phyloP scores from a whole-genome alignment of 2,888 invertebrate species.

The Epicampocera succincta region DNA sequence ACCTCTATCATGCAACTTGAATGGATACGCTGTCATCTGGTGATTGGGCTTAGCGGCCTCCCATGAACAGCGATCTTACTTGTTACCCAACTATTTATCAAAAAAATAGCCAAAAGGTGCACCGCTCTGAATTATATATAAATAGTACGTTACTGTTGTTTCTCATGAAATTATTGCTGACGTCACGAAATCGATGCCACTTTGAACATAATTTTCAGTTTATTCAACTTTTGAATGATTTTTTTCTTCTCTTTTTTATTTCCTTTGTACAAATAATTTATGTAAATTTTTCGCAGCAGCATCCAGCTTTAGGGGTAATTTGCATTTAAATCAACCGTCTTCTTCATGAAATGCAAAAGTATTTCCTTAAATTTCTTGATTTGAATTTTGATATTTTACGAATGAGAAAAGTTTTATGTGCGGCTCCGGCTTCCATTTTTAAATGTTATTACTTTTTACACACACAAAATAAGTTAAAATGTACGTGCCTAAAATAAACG shows the following conservation, averaged over 20 bases:
- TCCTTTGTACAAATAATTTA: constrained; percentile 15
- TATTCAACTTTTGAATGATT: constrained; percentile 1
- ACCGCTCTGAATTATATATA: too few relatives aligned
- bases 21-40: too few relatives aligned
- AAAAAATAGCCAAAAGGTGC: too few relatives aligned
- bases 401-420: not conserved
- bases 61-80: too few relatives aligned
- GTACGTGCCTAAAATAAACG: constrained; percentile 51
- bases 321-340: constrained; percentile 43
- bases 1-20: too few relatives aligned
- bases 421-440: too few relatives aligned
- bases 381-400: constrained; percentile 32
- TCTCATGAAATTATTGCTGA: too few relatives aligned
- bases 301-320: constrained; percentile 44
- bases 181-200: too few relatives aligned
- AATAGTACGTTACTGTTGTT: too few relatives aligned
- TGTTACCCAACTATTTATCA: too few relatives aligned
- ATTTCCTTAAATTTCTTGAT: constrained; percentile 37
- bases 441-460: too few relatives aligned
- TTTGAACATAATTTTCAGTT: constrained; percentile 17
- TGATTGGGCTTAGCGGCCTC: too few relatives aligned
- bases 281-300: not conserved
- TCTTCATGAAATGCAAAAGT: constrained; percentile 22
- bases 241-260: constrained; percentile 3
- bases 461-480: constrained; percentile 13